These are phyloP conservation scores for Hemistola chrysoprasaria DNA, from an alignment of 2,888 invertebrate species.

Conservation along the genomic window DNA sequence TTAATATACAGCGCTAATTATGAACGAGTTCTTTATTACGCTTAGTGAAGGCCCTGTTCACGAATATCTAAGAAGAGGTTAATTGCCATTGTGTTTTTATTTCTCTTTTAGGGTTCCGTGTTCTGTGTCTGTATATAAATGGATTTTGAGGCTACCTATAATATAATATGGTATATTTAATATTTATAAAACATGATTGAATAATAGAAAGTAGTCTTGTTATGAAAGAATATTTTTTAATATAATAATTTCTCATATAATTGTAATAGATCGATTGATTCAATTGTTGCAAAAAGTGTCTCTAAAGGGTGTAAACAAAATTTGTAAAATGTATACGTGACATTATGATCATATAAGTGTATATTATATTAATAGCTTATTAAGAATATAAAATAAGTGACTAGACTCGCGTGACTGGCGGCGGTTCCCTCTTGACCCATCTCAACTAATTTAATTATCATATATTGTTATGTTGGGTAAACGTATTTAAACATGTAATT, in stretches of 20 bases:
- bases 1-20: constrained; percentile 77
- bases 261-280: too few species aligned
- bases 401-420: too few species aligned
- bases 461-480: constrained; percentile 59
- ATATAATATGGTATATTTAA: too few species aligned
- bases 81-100: constrained; percentile 64
- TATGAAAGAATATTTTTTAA: too few species aligned
- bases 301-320: too few species aligned
- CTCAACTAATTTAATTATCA: constrained; percentile 55
- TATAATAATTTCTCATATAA: too few species aligned
- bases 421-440: constrained; percentile 40
- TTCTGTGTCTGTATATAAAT: neutral
- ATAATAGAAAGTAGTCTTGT: too few species aligned
- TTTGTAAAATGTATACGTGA: too few species aligned
- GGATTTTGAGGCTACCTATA: neutral
- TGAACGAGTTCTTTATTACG: constrained; percentile 67
- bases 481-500: constrained; percentile 56
- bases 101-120: constrained; percentile 47
- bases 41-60: constrained; percentile 61
- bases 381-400: neutral
- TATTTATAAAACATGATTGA: too few species aligned
- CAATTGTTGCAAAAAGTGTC: too few species aligned
- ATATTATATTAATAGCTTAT: neutral
- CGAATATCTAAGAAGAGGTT: constrained; percentile 63
- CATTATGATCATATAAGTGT: neutral